Base-by-base conservation (phyloP, 37 sponge, comb jelly and placozoan species). In the Theonella swinhoei region DNA sequence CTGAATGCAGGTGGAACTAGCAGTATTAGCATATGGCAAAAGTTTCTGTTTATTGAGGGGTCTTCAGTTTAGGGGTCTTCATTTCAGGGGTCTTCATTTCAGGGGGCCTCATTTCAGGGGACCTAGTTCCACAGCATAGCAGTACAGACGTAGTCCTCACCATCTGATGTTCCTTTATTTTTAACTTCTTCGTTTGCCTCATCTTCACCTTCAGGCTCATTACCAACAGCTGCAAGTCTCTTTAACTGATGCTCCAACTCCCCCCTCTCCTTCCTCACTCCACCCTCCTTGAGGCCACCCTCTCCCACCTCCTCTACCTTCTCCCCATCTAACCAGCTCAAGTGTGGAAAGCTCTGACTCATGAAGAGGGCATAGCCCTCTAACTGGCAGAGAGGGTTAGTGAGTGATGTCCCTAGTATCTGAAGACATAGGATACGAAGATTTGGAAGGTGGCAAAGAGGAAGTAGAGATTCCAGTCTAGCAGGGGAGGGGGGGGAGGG, bases 281-380 rank as follows among this genome's bases (percentile, higher is more conserved):
- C 42, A 32, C 31, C 17, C 81, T 47, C 41, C 25, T 23, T 39
- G 39, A 31, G 67, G 17, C 65, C 65, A 28, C 67, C 32, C 2
- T 24, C 33, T 68, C 80, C 80, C 41, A 26, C 26, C 0, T 20
- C 68, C 28, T 39, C 73, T 25, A 71, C 83, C 37, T 36, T 63
- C 64, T 82, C 83, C 24, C 74, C 74, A 38, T 82, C 83, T 74
- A 82, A n/a, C 83, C 83, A 82, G 7, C 30, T 38, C 22, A 82
- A 62, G 5, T 34, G 11, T 0, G 83, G 83, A 36, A 82, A 63
- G 42, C 26, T 72, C 23, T 64, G 62, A 3, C 20, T 19, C 81
- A 70, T 72, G 64, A 82, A 35, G 20, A 43, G 4, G 11, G 20
- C 62, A 42, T 72, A 73, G 41, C n/a, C 24, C 23, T 64, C 39